A percentile compares a stretch with the other conserved stretches of the same genome.
These are phyloP conservation scores for Luidia sarsii DNA, from an alignment of 53 echinoderm and acorn worm species.

Conservation along the genomic window DNA sequence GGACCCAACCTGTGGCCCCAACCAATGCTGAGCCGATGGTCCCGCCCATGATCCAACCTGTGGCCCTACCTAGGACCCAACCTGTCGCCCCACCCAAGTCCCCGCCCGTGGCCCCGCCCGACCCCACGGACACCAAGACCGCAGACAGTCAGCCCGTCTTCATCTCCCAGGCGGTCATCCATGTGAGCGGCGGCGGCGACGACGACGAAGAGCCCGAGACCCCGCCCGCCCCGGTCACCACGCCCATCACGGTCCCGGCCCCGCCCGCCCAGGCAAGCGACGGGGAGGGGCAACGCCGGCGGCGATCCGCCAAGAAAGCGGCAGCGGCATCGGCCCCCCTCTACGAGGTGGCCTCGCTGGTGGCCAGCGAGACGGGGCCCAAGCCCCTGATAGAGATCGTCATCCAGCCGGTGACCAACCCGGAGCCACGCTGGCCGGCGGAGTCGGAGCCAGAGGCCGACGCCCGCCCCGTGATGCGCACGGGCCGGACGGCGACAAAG, in stretches of 20 bases:
- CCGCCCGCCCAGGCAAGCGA: too few species aligned
- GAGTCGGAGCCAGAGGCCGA: background rate
- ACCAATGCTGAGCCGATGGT: background rate
- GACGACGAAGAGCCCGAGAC: background rate
- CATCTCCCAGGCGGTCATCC: background rate
- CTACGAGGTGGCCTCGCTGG: background rate
- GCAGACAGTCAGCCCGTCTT: too few species aligned
- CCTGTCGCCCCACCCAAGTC: background rate
- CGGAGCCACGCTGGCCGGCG: background rate
- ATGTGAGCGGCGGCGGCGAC: background rate
- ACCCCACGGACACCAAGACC: too few species aligned
- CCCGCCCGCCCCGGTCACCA: too few species aligned
- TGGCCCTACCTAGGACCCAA: too few species aligned
- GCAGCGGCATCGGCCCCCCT: background rate
- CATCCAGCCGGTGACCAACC: conserved; percentile 20
- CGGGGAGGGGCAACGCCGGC: too few species aligned
- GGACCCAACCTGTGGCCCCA: background rate
- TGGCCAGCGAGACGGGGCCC: background rate
- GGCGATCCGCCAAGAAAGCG: too few species aligned
- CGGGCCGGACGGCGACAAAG: too few species aligned
- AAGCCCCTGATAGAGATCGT: conserved; percentile 21
- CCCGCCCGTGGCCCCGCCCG: background rate
- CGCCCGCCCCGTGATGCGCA: too few species aligned
- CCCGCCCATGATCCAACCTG: too few species aligned
- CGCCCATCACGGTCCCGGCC: too few species aligned